Evolutionary conservation across 2,888 invertebrate genomes (phyloP), one percentile per base, ranked within the genome.

Genomic region (Tenthredo amoena): DNA sequence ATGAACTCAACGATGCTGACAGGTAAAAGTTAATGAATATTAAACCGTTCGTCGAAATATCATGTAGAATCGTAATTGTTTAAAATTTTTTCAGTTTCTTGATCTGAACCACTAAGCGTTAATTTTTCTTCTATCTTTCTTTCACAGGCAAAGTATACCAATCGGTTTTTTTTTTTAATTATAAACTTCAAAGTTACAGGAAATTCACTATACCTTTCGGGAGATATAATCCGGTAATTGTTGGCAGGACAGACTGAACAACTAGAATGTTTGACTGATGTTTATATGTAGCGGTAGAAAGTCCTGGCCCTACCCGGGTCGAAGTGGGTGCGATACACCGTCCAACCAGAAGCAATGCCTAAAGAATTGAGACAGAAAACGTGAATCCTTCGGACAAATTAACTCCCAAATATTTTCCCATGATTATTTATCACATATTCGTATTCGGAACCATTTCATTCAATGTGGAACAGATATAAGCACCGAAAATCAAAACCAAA

Each of bases 281-380:
- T 91, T 92, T 93, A 93, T 93, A 93, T 92, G 91, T 91, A 90
- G 84, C 90, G 89, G 91, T 92, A 93, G 93, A 93, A 93, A 93
- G 93, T 92, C 88, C 86, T 89, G 89, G 83, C 83, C 83, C 83
- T 83, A 83, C 83, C 83, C 83, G 83, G 83, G 50, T 65, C 83
- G 68, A 83, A 9, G 68, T 83, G 83, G 83, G 68, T 83, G 83
- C 68, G 65, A 68, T 83, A 71, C 68, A 40, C 43, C 31, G 83
- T 71, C 68, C 83, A 62, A 83, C 83, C 83, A 68, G n/a, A 26
- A 12, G 68, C 65, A 68, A 21, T 55, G 68, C 65, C 65, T 18
- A 50, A 50, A 77, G 77, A 7, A 31, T 31, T 50, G 50, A 15
- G 50, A 50, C 50, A 50, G n/a, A 50, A 77, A 31, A 26, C 26